Evolutionary conservation across 1,140 invertebrate genomes (phyloP), one percentile per base, ranked within the genome.

Genomic region (Melanaphis sacchari): DNA sequence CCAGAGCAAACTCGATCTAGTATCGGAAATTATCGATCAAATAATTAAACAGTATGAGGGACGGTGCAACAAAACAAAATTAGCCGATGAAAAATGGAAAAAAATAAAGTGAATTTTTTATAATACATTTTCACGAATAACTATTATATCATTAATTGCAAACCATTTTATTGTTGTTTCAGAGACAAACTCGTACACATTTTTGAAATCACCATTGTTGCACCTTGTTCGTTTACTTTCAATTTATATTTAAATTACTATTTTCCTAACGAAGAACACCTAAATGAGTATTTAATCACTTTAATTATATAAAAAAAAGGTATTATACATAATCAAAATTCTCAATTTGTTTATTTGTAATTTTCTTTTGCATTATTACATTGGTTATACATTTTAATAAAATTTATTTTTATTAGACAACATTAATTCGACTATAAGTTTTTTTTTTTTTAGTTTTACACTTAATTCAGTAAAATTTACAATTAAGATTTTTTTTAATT

Each of bases 211-310:
- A 38, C 43, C 0, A 38, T 92, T 24, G 76, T 92, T 31, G 38
- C 38, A 92, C 76, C 91, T 15, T 92, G 91, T 92, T 81, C 76
- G 36, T 92, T 92, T 49, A 84, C 91, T 15, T 22, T 92, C 9
- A 92, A 92, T 15, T 84, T 92, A 26, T 92, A 92, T 49, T 49
- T 84, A n/a, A 92, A 92, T 52, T 92, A 92, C 76, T 92, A 92
- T 92, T 92, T 92, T 82, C 91, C 91, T 22, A 82, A 24, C 43
- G 43, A 92, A 49, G n/a, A 92, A 38, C 43, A 40, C 38, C 1
- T 92, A 36, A 92, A 81, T 8, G 91, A 84, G 6, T 92, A 81
- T 46, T 46, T 92, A 40, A 49, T 52, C 0, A 84, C 9, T 49
- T 81, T 92, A 22, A 46, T 38, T 11, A 43, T 43, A 91, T 21